phyloP scores from a whole-genome alignment of 2,113 vertebrate genomes.

The Orycteropus afer region DNA sequence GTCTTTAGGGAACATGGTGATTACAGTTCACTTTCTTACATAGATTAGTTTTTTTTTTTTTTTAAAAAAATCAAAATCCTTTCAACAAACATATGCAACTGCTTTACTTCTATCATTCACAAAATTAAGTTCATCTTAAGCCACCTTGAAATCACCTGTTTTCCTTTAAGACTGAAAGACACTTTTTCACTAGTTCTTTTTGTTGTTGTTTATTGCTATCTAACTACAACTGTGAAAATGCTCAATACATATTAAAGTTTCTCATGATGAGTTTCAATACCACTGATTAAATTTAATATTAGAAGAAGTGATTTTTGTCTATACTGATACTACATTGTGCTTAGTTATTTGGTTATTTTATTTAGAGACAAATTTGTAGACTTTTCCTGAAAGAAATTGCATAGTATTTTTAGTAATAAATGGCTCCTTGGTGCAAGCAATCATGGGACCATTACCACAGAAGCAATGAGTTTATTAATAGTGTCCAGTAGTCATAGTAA shows the following conservation, averaged over 20 bases:
- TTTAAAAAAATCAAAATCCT: neutral
- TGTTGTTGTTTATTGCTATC: neutral
- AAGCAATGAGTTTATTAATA: neutral
- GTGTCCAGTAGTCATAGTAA: neutral
- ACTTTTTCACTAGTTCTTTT: neutral
- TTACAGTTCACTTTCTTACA: neutral
- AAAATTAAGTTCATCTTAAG: constrained; percentile 8
- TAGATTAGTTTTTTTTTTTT: neutral
- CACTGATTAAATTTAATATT: neutral
- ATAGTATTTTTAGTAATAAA: neutral
- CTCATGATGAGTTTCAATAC: neutral
- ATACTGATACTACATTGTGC: neutral
- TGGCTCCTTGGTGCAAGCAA: neutral
- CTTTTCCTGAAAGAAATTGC: neutral
- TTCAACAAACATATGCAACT: neutral
- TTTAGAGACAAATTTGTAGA: constrained; percentile 32
- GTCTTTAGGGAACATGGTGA: too few relatives aligned
- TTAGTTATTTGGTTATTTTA: constrained; percentile 58
- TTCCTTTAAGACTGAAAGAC: neutral
- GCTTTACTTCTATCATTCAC: neutral
- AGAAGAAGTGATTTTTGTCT: constrained; percentile 34
- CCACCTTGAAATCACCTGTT: neutral
- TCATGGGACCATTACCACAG: neutral
- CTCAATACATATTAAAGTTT: neutral
- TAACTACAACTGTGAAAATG: neutral